Evolutionary conservation across 35 echinoderm and acorn worm species (phyloP).

Genomic region (Chiridota heheva): DNA sequence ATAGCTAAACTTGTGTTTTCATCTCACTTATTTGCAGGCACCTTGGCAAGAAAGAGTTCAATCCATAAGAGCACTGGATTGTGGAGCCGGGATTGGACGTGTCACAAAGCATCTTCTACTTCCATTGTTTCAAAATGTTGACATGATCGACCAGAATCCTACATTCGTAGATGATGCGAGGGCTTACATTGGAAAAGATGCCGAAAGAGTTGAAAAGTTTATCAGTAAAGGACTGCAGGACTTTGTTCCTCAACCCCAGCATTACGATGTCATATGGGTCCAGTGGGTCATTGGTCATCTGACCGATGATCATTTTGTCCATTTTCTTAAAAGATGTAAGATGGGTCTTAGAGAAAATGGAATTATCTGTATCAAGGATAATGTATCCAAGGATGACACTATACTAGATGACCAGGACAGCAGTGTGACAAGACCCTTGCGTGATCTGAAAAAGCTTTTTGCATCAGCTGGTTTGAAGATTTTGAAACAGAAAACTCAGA

Average conservation of each 20-base stretch:
- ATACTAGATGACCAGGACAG: slow-evolving; percentile 92
- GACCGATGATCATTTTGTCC: slow-evolving; percentile 76
- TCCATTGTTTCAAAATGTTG: slow-evolving; percentile 73
- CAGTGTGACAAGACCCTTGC: slow-evolving; percentile 75
- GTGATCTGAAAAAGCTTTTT: slow-evolving; percentile 69
- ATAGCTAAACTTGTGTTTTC: too few relatives aligned
- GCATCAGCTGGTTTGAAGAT: slow-evolving; percentile 56
- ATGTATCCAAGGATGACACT: slow-evolving; percentile 68
- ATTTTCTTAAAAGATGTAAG: slow-evolving; percentile 78
- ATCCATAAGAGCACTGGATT: slow-evolving; percentile 75
- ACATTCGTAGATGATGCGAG: slow-evolving; percentile 77
- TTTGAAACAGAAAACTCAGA: slow-evolving; percentile 68
- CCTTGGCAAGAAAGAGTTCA: slow-evolving; percentile 70
- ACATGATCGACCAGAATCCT: slow-evolving; percentile 81
- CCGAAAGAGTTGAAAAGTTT: slow-evolving; percentile 54
- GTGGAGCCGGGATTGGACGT: slow-evolving; percentile 88
- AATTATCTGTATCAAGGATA: slow-evolving; percentile 89
- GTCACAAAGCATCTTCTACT: slow-evolving; percentile 86
- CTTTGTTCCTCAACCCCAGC: slow-evolving; percentile 61
- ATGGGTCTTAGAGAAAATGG: slow-evolving; percentile 71
- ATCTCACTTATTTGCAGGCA: slow-evolving; percentile 51
- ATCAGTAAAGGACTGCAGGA: slow-evolving; percentile 79
- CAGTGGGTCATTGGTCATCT: slow-evolving; percentile 98
- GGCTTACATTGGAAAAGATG: slow-evolving; percentile 46
- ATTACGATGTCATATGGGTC: slow-evolving; percentile 92